These are phyloP conservation scores for Siderastrea radians DNA, from an alignment of 92 coral and sea anemone genomes.

Conservation along the genomic window DNA sequence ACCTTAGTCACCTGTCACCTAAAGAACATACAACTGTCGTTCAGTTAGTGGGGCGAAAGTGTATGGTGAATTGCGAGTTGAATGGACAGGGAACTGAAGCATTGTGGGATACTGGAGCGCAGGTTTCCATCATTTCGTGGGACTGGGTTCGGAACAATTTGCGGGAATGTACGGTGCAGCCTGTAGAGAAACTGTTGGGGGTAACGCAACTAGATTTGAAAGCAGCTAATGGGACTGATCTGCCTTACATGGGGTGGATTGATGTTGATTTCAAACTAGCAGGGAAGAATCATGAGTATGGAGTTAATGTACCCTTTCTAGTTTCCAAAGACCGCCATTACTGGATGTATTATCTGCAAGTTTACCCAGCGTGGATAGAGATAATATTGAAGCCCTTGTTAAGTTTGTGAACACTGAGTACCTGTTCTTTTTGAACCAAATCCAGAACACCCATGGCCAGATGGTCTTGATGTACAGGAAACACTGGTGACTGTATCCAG, in stretches of 20 bases:
- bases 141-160: conserved; percentile 45
- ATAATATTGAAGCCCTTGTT: conserved; percentile 64
- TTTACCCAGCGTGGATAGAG: conserved; percentile 44
- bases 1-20: conserved; percentile 64
- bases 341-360: conserved; percentile 36
- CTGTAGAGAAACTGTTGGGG: conserved; percentile 56
- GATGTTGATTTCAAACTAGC: not conserved
- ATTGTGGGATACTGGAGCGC: conserved; percentile 78
- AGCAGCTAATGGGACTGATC: conserved; percentile 64
- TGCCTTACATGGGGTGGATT: conserved; percentile 69
- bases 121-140: conserved; percentile 61
- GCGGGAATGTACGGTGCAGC: conserved; percentile 37
- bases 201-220: conserved; percentile 58
- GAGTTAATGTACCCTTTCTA: conserved; percentile 55
- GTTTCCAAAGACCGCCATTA: conserved; percentile 34
- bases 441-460: conserved; percentile 50
- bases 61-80: conserved; percentile 56
- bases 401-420: conserved; percentile 59
- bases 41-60: conserved; percentile 59
- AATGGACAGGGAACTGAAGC: conserved; percentile 53
- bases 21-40: conserved; percentile 65
- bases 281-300: not conserved
- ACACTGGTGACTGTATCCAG: conserved; percentile 55
- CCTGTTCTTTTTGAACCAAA: conserved; percentile 82
- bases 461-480: conserved; percentile 65